Evolutionary conservation across 2,888 invertebrate genomes (phyloP), one percentile per base, ranked within the genome.

Genomic region (Pristionchus maxplancki): DNA sequence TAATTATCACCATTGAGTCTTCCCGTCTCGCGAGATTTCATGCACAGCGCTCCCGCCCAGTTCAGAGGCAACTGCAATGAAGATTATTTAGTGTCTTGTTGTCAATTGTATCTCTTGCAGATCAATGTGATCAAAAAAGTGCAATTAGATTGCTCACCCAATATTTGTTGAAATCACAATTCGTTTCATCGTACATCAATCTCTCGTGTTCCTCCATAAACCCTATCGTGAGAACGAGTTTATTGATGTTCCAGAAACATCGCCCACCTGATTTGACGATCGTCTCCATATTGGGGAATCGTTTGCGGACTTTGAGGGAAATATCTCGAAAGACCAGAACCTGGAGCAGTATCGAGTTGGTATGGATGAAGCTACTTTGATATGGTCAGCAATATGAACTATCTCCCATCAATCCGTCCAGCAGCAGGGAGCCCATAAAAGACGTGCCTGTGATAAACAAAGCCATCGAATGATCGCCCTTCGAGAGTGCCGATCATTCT

Each of bases 1-100:
- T 85, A 85, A 48, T 58, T 85, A 24, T 87, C 86, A 1, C 86
- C 71, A 34, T 53, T 81, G n/a, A 88, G 37, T 58, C 58, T 50
- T n/a, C 64, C 62, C 81, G 85, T 88, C 87, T 67, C 90, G 67
- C 84, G 86, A 28, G 13, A 53, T 28, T 58, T 86, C 83, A 50
- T 81, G 88, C 89, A 89, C 48, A 90, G 85, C 0, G 90, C 85
- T 53, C 89, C 89, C 0, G 92, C 91, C 94, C 94, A 94, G 64
- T 94, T 92, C 28, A 93, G 90, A 0, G 94, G 94, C 20, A 87
- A 13, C 86, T 87, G 20, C 44, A 78, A n/a, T n/a, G 0, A 78
- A 37, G 9, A 53, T 6, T 53, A 58, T 17, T n/a, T n/a, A 31
- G 31, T 64, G 9, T 31, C 64, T 64, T 2, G 11, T 0, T 48